Base-by-base conservation (phyloP, 2,888 invertebrate species). In the Cataglyphis albicans region DNA sequence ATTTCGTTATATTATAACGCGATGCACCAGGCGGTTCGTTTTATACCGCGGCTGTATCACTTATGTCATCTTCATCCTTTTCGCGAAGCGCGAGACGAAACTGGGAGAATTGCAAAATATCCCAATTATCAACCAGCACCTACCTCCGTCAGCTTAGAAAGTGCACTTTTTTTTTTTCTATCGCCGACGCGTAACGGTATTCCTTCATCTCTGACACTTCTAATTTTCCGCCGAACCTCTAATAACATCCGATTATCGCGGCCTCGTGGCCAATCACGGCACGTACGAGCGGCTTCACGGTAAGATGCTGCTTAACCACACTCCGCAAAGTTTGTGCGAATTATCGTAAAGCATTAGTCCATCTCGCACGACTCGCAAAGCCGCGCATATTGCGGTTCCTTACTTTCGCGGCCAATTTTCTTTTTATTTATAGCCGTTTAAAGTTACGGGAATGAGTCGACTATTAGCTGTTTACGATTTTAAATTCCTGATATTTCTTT, bases 171-270 rank as follows among this genome's bases (percentile, higher is more conserved):
- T 57, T 25, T 25, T 65, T 82, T 82, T 76, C 68, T 63, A 12
- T 68, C 55, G 25, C 18, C 48, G 52, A 29, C 38, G 55, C 48
- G 65, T 70, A 84, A 84, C 82, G 82, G 84, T 76, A 84, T 72
- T 59, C 72, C 82, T 64, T 74, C 72, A 52, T 72, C 72, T 76
- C 82, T 44, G 84, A 72, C 82, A 84, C 76, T 35, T 35, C 76
- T 82, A 52, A 84, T 84, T 84, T 75, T 65, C 80, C 74, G 18
- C 29, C 48, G 80, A 80, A 75, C 83, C 74, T 81, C 81, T 75
- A 81, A 85, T 85, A 83, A 85, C 61, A 72, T 48, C 48, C 70
- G 75, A 85, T 85, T 81, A 85, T 84, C 85, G 81, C 68, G 78
- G 78, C 78, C 48, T 59, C 72, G 65, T 59, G 55, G 44, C 41